A percentile compares a stretch with the other conserved stretches of the same genome.
These are phyloP conservation scores for Dipodomys stephensi DNA, from an alignment of 2,113 vertebrate species.

Conservation along the genomic window DNA sequence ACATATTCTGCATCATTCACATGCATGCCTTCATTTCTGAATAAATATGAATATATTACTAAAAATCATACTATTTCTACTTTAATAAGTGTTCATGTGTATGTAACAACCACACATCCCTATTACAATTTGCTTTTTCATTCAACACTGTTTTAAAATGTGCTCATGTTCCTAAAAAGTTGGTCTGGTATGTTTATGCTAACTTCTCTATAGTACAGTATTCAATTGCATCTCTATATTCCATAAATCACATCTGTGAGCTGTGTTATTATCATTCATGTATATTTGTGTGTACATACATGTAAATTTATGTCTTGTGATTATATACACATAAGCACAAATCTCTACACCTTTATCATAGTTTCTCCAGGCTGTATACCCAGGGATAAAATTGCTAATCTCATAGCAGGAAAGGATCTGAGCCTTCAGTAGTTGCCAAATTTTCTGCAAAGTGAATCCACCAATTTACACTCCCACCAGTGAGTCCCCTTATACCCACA, in stretches of 20 bases:
- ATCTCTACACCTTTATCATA: background rate
- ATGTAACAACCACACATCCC: background rate
- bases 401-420: background rate
- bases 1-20: background rate
- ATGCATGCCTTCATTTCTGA: background rate
- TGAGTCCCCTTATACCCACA: conserved; percentile 36
- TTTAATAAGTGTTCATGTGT: background rate
- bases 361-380: background rate
- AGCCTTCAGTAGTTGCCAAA: conserved; percentile 18
- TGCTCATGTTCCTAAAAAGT: conserved; percentile 11
- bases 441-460: conserved; percentile 23
- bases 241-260: background rate
- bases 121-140: conserved; percentile 58
- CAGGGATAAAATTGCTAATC: background rate
- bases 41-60: background rate
- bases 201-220: background rate
- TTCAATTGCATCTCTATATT: conserved; percentile 12
- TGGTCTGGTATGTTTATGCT: background rate
- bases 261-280: background rate
- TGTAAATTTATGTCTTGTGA: too few relatives aligned
- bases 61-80: conserved; percentile 41
- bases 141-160: conserved; percentile 30
- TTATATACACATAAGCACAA: background rate
- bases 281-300: background rate
- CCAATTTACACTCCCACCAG: conserved; percentile 61